phyloP scores from a whole-genome alignment of 2,888 invertebrate species.

The Pseudococcus jackbeardsleyi region DNA sequence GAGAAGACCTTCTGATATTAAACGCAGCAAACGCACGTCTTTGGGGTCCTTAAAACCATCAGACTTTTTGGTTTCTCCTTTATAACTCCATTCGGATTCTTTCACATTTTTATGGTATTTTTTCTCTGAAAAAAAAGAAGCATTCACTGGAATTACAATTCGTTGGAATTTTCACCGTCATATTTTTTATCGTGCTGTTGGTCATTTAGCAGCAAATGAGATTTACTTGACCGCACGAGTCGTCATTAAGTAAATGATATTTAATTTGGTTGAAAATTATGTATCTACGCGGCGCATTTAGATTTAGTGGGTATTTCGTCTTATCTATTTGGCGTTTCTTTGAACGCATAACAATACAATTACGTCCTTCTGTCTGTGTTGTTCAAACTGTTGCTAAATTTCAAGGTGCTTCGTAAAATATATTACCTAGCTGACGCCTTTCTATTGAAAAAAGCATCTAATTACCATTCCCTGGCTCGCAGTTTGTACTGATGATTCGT shows the following conservation, averaged over 20 bases:
- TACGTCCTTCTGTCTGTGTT: conserved; percentile 50
- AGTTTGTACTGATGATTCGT: not conserved
- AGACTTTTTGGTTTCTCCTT: conserved; percentile 59
- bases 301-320: conserved; percentile 32
- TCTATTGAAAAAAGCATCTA: conserved; percentile 42
- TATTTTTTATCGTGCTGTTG: not conserved
- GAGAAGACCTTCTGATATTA: conserved; percentile 64
- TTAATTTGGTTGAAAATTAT: conserved; percentile 43
- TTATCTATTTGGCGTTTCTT: conserved; percentile 32
- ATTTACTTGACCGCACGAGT: conserved; percentile 11
- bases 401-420: conserved; percentile 54
- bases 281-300: not conserved
- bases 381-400: conserved; percentile 41
- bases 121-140: conserved; percentile 46
- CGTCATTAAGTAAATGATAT: conserved; percentile 52
- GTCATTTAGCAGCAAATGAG: not conserved
- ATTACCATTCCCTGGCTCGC: not conserved
- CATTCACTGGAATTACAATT: not conserved
- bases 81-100: conserved; percentile 61
- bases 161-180: not conserved
- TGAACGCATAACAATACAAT: conserved; percentile 34
- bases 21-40: conserved; percentile 53
- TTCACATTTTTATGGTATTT: conserved; percentile 62
- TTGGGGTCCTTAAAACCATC: conserved; percentile 61
- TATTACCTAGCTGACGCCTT: conserved; percentile 48